Evolutionary conservation across 2,797 vertebrate genomes (phyloP).

Genomic region (Tenualosa ilisha): DNA sequence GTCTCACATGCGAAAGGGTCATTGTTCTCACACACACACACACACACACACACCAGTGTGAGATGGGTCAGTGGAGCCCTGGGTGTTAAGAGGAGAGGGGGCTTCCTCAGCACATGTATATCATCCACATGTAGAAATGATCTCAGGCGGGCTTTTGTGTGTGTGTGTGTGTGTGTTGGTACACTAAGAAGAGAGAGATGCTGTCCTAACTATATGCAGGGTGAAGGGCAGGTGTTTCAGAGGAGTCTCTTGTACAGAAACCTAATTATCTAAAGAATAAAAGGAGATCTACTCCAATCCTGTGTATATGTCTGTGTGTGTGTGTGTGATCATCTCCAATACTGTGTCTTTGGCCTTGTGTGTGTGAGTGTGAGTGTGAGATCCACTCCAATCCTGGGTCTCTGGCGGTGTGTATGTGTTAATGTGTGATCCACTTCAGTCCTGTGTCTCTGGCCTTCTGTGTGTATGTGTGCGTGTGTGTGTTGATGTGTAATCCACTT

Average conservation of each 20-base stretch:
- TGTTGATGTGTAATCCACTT: background rate
- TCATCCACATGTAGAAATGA: background rate
- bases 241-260: background rate
- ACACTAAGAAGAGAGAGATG: background rate
- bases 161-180: background rate
- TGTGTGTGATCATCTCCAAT: too few species aligned
- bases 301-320: background rate
- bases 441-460: background rate
- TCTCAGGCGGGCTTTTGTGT: background rate
- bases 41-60: background rate
- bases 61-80: too few species aligned
- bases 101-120: too few species aligned
- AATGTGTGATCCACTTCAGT: too few species aligned
- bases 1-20: background rate
- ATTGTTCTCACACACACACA: background rate
- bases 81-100: too few species aligned
- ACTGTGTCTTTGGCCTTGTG: too few species aligned
- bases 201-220: background rate
- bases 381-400: too few species aligned
- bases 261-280: constrained; percentile 4
- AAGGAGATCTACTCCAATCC: background rate
- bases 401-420: background rate
- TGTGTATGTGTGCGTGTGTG: too few species aligned
- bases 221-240: background rate
- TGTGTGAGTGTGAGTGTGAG: too few species aligned